Percentiles rank a stretch among this genome's conserved stretches.
Conservation (phyloP, 2,113 vertebrate genomes). For the Strigops habroptila region DNA sequence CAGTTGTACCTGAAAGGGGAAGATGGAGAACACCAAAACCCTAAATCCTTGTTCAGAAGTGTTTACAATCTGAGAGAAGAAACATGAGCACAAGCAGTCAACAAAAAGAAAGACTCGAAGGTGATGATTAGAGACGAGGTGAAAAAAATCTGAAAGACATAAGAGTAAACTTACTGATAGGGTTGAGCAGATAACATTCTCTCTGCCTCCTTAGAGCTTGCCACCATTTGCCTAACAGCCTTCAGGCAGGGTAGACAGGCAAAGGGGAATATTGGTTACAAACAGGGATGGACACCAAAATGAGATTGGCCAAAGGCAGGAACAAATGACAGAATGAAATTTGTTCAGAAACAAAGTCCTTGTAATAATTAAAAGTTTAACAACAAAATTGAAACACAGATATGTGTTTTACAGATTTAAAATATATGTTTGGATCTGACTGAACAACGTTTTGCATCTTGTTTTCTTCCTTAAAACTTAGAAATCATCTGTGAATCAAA, state of each 20-base stretch:
- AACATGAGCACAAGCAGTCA: neutral
- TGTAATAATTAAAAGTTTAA: neutral
- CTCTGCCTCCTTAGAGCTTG: neutral
- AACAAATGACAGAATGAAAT: neutral
- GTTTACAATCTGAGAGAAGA: neutral
- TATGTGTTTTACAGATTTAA: neutral
- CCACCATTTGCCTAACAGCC: neutral
- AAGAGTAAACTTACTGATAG: neutral
- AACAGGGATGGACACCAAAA: neutral
- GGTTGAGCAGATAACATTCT: neutral
- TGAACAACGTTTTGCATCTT: neutral
- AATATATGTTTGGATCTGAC: neutral
- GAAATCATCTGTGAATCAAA: neutral
- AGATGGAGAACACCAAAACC: neutral
- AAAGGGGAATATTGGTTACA: neutral
- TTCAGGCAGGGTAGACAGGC: neutral
- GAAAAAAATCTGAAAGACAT: neutral
- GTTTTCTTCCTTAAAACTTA: neutral
- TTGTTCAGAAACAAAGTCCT: neutral
- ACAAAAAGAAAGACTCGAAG: neutral
- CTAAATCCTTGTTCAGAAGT: neutral
- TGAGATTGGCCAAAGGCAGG: neutral
- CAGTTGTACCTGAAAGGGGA: neutral
- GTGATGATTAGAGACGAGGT: neutral
- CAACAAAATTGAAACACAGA: neutral